Evolutionary conservation across 2,113 vertebrate species (phyloP).

Genomic region (Laterallus jamaicensis): DNA sequence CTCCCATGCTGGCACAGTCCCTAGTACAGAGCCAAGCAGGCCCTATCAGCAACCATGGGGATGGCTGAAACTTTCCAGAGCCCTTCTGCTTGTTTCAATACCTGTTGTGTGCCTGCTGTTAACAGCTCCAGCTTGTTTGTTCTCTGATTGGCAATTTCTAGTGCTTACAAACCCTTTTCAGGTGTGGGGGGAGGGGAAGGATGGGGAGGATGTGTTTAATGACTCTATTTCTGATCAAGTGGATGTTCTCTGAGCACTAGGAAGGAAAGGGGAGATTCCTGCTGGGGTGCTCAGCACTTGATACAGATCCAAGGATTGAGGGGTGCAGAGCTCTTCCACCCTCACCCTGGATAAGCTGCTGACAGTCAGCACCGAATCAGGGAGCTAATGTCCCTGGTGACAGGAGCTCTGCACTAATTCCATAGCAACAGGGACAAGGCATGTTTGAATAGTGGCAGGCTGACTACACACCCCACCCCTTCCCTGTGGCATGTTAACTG

Average conservation of each 20-base stretch:
- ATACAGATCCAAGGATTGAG: background rate
- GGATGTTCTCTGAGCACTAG: background rate
- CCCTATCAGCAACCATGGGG: background rate
- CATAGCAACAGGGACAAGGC: slow-evolving; percentile 1
- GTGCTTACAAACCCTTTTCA: background rate
- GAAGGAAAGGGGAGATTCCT: background rate
- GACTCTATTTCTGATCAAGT: background rate
- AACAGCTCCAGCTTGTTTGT: slow-evolving; percentile 7
- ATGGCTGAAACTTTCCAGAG: slow-evolving; percentile 17
- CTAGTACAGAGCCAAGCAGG: background rate
- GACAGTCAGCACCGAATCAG: background rate
- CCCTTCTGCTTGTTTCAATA: slow-evolving; percentile 3
- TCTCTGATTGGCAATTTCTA: background rate
- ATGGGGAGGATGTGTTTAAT: background rate
- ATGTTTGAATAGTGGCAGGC: background rate
- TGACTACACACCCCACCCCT: background rate
- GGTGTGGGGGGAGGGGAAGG: background rate
- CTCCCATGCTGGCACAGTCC: background rate
- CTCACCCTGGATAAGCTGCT: background rate
- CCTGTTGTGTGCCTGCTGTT: background rate
- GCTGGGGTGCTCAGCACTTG: background rate
- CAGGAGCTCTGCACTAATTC: background rate
- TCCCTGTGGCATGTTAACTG: background rate
- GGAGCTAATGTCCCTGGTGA: background rate
- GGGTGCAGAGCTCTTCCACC: background rate